Evolutionary conservation across 2,113 vertebrate species (phyloP), one percentile per base, ranked within the genome.

Genomic region (Rhinoderma darwinii): DNA sequence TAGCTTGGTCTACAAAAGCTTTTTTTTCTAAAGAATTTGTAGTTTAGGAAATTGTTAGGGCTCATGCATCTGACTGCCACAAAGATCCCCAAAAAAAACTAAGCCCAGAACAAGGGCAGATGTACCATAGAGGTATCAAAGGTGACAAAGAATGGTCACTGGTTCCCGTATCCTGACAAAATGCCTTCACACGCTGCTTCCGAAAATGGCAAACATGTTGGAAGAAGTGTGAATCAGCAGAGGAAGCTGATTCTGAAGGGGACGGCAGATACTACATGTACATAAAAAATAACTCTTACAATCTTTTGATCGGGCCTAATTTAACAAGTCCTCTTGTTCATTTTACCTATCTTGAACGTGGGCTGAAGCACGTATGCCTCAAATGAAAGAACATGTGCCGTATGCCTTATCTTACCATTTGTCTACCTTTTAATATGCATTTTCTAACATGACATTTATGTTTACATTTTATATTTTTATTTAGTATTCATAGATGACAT

Each of bases 391-490:
- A 79, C 20, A 8, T 3, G 5, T 20, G 14, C 35, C 39, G 32
- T 47, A 5, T 68, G 3, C 66, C 15, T 81, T 81, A 81, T 80
- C 51, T 39, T 80, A 61, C 20, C 32, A 74, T 74, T 80, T 80
- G 10, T 80, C 18, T 79, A 22, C 47, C 30, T 59, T 1, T 79
- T 37, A 79, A 35, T 54, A 54, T 37, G 50, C 1, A 30, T 79
- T 22, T 22, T 80, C n/a, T n/a, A n/a, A 39, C 11, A 14, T 37
- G 3, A 25, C 54, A 63, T 63, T 30, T 41, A 41, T 81, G 78
- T 63, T 43, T 81, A 41, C 15, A 44, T 82, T 44, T 17, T n/a
- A 82, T 22, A 63, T 25, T 25, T 44, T 63, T 59, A 76, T 80
- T 56, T 79, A 56, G 30, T 39, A 56, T 25, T 56, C 32, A 30